Evolutionary conservation across 1,140 invertebrate species (phyloP), one percentile per base, ranked within the genome.

Genomic region (Rhopalosiphum maidis): DNA sequence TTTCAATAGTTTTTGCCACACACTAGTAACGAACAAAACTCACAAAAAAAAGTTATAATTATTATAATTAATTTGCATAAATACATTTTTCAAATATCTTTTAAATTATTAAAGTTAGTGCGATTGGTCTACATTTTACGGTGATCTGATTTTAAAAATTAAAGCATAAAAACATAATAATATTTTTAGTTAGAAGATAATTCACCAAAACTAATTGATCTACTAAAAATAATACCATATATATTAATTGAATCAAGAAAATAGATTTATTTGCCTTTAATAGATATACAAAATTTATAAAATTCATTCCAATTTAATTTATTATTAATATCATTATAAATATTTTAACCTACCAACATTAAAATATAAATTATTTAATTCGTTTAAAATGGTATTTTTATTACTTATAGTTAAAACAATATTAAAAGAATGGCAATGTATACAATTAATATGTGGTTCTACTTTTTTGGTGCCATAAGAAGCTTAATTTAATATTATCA

Each of bases 161-260:
- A 18, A 18, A n/a, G 15, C 3, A 77, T 18, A n/a, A 77, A 68
- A n/a, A 4, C 60, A 77, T 35, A 77, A 68, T n/a, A 68, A 30
- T 30, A n/a, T 2, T 68, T 68, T 68, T 68, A 77, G 15, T n/a
- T 77, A 77, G 15, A 77, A 77, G 4, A 8, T 4, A 77, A n/a
- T 77, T 77, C n/a, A 6, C n/a, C 1, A 77, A n/a, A 77, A n/a
- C 30, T 77, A n/a, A 77, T 77, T n/a, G 1, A 77, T 77, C 11
- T n/a, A 68, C 21, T 51, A 51, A 51, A 51, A 51, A 51, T 51
- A 51, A 51, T 51, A 51, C 48, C 48, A 51, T 51, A 51, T 51
- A 51, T 51, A n/a, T 77, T n/a, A 77, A 77, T n/a, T n/a, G 30
- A 77, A 77, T n/a, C n/a, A 77, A n/a, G 60, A n/a, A 77, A 77